Evolutionary conservation across 2,888 invertebrate genomes (phyloP).

Genomic region (Nemapogon koenigi): DNA sequence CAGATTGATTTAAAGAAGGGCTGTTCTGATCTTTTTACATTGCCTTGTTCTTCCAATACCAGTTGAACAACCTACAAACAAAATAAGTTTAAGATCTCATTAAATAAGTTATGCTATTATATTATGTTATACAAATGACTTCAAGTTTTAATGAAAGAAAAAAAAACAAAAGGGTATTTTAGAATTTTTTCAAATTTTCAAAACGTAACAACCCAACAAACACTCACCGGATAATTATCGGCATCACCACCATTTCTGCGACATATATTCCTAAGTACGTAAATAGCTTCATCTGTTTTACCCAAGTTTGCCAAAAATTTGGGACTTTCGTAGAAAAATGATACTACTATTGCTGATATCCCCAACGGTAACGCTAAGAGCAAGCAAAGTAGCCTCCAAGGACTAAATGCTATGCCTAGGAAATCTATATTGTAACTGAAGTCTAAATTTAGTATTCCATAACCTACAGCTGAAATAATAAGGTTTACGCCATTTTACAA

Average conservation of each 20-base stretch:
- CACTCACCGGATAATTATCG: slow-evolving; percentile 32
- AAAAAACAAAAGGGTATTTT: no score
- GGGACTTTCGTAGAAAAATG: slow-evolving; percentile 8
- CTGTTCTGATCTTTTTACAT: slow-evolving; percentile 8
- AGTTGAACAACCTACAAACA: neutral
- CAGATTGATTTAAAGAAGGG: slow-evolving; percentile 14
- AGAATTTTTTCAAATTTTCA: no score
- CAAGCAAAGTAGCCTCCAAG: slow-evolving; percentile 6
- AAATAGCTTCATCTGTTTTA: slow-evolving; percentile 4
- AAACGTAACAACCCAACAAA: no score
- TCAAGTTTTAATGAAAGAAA: no score
- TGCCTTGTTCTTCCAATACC: slow-evolving; percentile 1
- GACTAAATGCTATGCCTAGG: slow-evolving; percentile 3
- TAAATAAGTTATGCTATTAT: no score
- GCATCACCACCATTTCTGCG: slow-evolving; percentile 50
- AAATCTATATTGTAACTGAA: slow-evolving; percentile 5
- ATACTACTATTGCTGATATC: neutral
- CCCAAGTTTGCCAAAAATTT: slow-evolving; percentile 9
- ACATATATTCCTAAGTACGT: slow-evolving; percentile 48
- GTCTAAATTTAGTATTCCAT: slow-evolving; percentile 1
- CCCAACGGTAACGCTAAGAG: slow-evolving; percentile 5
- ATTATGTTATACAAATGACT: no score
- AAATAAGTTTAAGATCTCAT: no score
- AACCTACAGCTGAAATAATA: slow-evolving; percentile 5
- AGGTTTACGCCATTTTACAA: no score